Base-by-base conservation (phyloP, 2,113 vertebrate species). In the Neotragus pygmaeus region DNA sequence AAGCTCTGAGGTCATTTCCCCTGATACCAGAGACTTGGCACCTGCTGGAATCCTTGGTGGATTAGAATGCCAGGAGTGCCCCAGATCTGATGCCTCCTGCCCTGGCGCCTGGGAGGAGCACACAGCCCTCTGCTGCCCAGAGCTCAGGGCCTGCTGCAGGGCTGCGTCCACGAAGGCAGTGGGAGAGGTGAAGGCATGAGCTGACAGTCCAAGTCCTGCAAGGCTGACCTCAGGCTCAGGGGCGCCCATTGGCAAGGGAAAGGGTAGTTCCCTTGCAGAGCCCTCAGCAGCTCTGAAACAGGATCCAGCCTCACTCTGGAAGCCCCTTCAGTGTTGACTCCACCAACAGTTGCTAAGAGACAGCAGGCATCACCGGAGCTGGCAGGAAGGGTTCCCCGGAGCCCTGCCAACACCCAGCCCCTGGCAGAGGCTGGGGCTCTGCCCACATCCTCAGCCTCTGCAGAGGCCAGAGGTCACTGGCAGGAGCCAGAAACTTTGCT, bases 1-100 rank as follows among this genome's bases (percentile, higher is more conserved):
- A 96, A 97, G 92, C 97, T 98, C 98, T 97, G 96, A 97, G 97
- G 97, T 98, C 95, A 97, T 95, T 97, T 96, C 97, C 96, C 90
- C 90, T 53, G 91, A 97, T 89, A 97, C 97, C 94, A 91, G 95
- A 96, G 62, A 82, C 89, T 87, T 92, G 90, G 95, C 96, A 70
- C 84, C 81, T 75, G 84, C 80, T 4, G 3, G 77, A 33, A 49
- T 36, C 87, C 43, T 57, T 13, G 30, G 80, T 25, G 94, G 81
- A 77, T 96, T 92, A 90, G n/a, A 30, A 83, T 97, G 97, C 90
- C 87, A 58, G n/a, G 66, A 90, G 62, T 73, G 95, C 95, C 98
- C 97, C 95, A 98, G 78, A 97, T 97, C 97, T 91, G 90, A 98
- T 16, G 8, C 92, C 94, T 95, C 84, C 47, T 45, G 88, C 97